Percentiles rank a stretch among this genome's conserved stretches.
Evolutionary conservation across 2,797 vertebrate species (phyloP).

Genomic region (Psittacula derbiana): DNA sequence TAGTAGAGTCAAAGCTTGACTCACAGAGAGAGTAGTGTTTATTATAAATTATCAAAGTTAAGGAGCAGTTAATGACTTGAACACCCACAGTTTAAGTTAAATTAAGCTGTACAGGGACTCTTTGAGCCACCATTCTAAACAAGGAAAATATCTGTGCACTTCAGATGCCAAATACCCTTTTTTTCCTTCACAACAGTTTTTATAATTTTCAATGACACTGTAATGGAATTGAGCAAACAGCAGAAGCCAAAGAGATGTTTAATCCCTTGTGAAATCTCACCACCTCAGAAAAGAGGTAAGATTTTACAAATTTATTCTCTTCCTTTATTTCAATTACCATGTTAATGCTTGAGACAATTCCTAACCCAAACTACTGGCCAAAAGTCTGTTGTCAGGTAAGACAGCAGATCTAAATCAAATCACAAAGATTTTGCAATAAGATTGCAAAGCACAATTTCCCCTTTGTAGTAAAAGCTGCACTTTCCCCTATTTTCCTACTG

Average conservation of each 20-base stretch:
- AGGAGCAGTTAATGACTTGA: background rate
- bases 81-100: background rate
- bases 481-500: background rate
- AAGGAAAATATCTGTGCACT: background rate
- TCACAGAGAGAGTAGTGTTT: background rate
- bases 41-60: slow-evolving; percentile 1
- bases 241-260: background rate
- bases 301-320: slow-evolving; percentile 5
- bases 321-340: slow-evolving; percentile 27
- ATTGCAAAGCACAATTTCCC: background rate
- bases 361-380: background rate
- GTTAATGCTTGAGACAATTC: background rate
- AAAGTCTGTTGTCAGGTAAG: background rate
- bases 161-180: background rate
- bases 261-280: background rate
- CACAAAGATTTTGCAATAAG: background rate
- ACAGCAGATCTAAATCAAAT: background rate
- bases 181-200: background rate
- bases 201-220: background rate
- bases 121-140: background rate
- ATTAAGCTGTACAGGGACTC: background rate
- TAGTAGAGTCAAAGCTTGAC: background rate
- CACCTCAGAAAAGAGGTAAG: background rate
- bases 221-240: slow-evolving; percentile 1
- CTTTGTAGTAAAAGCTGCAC: background rate